A percentile compares a stretch with the other conserved stretches of the same genome.
Conservation (phyloP, 2,888 invertebrate species). For the Steromphala cineraria region DNA sequence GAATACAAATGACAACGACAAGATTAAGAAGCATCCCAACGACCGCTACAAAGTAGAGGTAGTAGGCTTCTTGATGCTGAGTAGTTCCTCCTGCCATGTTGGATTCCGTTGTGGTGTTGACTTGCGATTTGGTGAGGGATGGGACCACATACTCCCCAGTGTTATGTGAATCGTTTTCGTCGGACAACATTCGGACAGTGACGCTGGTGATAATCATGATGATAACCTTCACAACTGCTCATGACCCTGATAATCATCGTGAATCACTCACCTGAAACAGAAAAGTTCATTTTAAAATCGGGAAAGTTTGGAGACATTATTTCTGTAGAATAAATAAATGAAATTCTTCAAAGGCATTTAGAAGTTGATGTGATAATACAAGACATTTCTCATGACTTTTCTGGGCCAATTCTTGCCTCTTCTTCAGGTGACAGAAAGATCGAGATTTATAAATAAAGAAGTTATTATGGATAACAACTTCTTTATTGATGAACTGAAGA, state of each 20-base stretch:
- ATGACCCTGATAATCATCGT: not conserved
- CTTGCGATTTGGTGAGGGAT: not conserved
- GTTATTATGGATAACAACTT: no score
- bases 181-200: not conserved
- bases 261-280: conserved; percentile 3
- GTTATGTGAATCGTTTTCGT: not conserved
- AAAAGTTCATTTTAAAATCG: not conserved
- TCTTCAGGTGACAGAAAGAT: no score
- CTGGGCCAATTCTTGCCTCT: no score
- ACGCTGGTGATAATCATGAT: not conserved
- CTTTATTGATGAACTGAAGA: no score
- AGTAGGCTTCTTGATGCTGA: conserved; percentile 70
- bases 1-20: conserved; percentile 65
- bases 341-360: no score
- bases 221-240: not conserved
- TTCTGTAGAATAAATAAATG: no score
- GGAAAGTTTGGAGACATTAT: no score
- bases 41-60: conserved; percentile 70
- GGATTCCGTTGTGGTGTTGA: not conserved
- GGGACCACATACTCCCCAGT: conserved; percentile 5
- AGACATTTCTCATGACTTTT: no score
- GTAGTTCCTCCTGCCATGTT: conserved; percentile 2
- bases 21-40: conserved; percentile 71
- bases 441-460: no score
- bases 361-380: no score